A percentile compares a stretch with the other conserved stretches of the same genome.
These are phyloP conservation scores for Drosophila eugracilis DNA, from an alignment of 1,140 invertebrate species.

Conservation along the genomic window DNA sequence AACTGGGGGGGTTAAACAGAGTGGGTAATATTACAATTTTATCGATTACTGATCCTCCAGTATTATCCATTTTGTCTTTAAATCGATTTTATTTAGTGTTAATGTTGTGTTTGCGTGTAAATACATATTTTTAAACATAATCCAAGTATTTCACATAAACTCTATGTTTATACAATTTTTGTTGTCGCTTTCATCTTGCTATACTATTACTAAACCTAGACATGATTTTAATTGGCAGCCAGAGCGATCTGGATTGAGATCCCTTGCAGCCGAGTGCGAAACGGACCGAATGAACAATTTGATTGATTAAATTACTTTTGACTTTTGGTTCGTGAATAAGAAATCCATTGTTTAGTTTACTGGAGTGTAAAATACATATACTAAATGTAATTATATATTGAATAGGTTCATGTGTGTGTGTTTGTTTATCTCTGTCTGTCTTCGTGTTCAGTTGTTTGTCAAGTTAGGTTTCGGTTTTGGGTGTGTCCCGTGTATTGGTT, in stretches of 20 bases:
- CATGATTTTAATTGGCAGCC: conserved; percentile 15
- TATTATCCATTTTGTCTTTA: conserved; percentile 17
- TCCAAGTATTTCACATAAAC: conserved; percentile 61
- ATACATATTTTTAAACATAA: conserved; percentile 50
- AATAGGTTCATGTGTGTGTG: conserved; percentile 29
- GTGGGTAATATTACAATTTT: conserved; percentile 17
- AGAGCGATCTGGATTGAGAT: conserved; percentile 27
- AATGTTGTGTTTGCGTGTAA: conserved; percentile 40
- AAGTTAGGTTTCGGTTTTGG: conserved; percentile 25
- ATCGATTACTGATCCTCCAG: too few species aligned
- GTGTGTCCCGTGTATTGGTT: conserved; percentile 22
- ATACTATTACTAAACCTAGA: conserved; percentile 73
- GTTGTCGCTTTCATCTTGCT: conserved; percentile 41
- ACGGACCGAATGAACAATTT: conserved; percentile 36
- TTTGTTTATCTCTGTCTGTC: conserved; percentile 27
- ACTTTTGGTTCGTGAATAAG: conserved; percentile 21
- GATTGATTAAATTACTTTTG: conserved; percentile 17
- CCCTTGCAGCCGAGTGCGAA: conserved; percentile 39
- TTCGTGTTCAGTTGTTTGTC: conserved; percentile 26
- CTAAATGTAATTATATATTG: conserved; percentile 64
- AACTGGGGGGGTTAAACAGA: conserved; percentile 4
- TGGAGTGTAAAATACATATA: conserved; percentile 75
- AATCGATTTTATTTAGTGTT: conserved; percentile 47
- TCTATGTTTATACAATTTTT: conserved; percentile 64
- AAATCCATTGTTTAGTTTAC: conserved; percentile 48